phyloP scores from a whole-genome alignment of 1,140 invertebrate genomes.

The Cotesia glomerata region DNA sequence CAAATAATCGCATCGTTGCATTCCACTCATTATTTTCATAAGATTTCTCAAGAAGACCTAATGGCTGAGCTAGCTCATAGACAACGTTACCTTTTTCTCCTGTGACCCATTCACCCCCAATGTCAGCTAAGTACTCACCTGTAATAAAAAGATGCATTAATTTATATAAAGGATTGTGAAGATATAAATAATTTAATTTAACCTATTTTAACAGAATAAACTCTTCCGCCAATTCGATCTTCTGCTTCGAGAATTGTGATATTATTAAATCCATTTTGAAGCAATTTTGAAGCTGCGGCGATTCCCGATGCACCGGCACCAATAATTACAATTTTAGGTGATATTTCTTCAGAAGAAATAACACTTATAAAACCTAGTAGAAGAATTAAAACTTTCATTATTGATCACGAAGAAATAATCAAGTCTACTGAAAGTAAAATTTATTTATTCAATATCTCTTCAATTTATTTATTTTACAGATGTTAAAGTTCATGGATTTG shows the following conservation, averaged over 20 bases:
- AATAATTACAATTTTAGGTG: conserved; percentile 61
- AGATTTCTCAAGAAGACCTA: conserved; percentile 29
- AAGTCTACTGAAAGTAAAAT: too few relatives aligned
- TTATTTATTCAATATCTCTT: too few relatives aligned
- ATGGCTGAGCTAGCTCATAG: conserved; percentile 68
- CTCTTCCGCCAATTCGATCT: conserved; percentile 73
- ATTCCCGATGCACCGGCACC: conserved; percentile 69
- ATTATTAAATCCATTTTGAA: conserved; percentile 64
- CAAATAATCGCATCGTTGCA: neutral
- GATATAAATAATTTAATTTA: too few relatives aligned
- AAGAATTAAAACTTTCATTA: too few relatives aligned
- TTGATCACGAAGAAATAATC: neutral
- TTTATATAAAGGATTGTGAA: too few relatives aligned
- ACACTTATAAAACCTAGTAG: neutral
- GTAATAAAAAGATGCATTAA: too few relatives aligned
- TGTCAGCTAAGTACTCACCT: conserved; percentile 70
- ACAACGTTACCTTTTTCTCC: conserved; percentile 76
- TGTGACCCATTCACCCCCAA: conserved; percentile 87
- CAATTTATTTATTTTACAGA: too few relatives aligned
- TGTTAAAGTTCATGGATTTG: neutral
- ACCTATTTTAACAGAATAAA: conserved; percentile 69
- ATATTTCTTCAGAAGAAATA: neutral
- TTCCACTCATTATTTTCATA: neutral
- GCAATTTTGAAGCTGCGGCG: conserved; percentile 64
- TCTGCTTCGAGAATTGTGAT: conserved; percentile 73